Evolutionary conservation across 1,140 invertebrate genomes (phyloP).

Genomic region (Cydia pomonella): DNA sequence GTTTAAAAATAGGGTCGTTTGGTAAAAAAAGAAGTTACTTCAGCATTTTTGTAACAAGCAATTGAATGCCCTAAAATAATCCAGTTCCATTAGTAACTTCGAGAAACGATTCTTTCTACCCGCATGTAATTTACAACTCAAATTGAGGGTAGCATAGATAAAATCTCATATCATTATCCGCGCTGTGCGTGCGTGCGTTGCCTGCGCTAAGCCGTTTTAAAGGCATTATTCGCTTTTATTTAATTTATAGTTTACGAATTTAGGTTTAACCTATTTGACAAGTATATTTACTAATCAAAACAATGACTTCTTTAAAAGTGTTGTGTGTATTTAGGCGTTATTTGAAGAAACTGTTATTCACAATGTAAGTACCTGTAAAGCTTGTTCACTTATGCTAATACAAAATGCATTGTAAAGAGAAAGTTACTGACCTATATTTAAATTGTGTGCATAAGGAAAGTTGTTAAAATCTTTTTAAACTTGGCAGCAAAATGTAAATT

Average conservation of each 20-base stretch:
- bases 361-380: slow-evolving; percentile 55
- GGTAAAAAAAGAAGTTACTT: neutral
- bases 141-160: neutral
- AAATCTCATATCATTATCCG: neutral
- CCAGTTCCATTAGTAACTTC: neutral
- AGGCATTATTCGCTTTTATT: neutral
- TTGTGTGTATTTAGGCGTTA: slow-evolving; percentile 52
- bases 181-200: slow-evolving; percentile 3
- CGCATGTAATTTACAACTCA: neutral
- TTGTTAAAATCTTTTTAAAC: neutral
- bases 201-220: neutral
- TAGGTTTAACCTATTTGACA: slow-evolving; percentile 14
- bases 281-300: neutral
- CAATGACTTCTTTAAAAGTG: slow-evolving; percentile 12
- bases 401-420: slow-evolving; percentile 24
- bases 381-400: slow-evolving; percentile 39
- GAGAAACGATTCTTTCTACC: slow-evolving; percentile 11
- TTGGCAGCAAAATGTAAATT: neutral
- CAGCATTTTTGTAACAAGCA: neutral
- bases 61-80: neutral
- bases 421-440: slow-evolving; percentile 5
- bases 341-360: slow-evolving; percentile 52
- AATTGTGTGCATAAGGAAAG: neutral
- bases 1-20: neutral
- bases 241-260: neutral